Percentiles rank a stretch among this genome's conserved stretches.
These are phyloP conservation scores for Axea sp. DNA, from an alignment of 2,888 invertebrate genomes.

Conservation along the genomic window DNA sequence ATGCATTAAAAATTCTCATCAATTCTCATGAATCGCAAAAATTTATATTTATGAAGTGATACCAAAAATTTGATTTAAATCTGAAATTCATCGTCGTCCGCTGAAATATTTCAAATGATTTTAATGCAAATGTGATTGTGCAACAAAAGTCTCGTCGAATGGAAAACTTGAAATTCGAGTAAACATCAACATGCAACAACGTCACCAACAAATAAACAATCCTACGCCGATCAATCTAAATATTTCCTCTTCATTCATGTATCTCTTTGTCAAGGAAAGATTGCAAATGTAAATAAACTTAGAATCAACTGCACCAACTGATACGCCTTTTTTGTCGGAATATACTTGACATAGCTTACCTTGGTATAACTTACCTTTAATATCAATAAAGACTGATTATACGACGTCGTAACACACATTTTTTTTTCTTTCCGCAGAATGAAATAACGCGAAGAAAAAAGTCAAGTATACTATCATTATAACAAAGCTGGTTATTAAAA, in stretches of 20 bases:
- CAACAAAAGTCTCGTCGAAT: conserved; percentile 9
- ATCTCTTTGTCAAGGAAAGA: conserved; percentile 51
- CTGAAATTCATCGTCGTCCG: too few relatives aligned
- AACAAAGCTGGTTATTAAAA: conserved; percentile 7
- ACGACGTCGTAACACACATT: conserved; percentile 7
- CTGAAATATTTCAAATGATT: background rate
- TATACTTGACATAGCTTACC: conserved; percentile 50
- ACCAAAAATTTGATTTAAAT: too few relatives aligned
- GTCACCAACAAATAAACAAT: conserved; percentile 24
- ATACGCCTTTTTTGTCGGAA: conserved; percentile 40
- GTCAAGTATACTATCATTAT: conserved; percentile 1
- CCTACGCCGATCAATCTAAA: conserved; percentile 26
- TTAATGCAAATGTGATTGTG: conserved; percentile 5
- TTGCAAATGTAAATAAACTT: conserved; percentile 49
- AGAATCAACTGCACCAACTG: conserved; percentile 41
- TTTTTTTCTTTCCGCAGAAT: conserved; percentile 17
- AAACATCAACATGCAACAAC: conserved; percentile 23
- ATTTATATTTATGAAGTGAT: too few relatives aligned
- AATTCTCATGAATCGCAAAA: too few relatives aligned
- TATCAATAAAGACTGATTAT: conserved; percentile 39
- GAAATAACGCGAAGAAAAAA: conserved; percentile 22
- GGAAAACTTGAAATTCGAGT: conserved; percentile 31
- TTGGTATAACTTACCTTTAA: conserved; percentile 47
- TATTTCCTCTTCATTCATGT: conserved; percentile 51
- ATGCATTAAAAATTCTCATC: too few relatives aligned